Evolutionary conservation across 2,113 vertebrate genomes (phyloP).

Genomic region (Tragelaphus strepsiceros): DNA sequence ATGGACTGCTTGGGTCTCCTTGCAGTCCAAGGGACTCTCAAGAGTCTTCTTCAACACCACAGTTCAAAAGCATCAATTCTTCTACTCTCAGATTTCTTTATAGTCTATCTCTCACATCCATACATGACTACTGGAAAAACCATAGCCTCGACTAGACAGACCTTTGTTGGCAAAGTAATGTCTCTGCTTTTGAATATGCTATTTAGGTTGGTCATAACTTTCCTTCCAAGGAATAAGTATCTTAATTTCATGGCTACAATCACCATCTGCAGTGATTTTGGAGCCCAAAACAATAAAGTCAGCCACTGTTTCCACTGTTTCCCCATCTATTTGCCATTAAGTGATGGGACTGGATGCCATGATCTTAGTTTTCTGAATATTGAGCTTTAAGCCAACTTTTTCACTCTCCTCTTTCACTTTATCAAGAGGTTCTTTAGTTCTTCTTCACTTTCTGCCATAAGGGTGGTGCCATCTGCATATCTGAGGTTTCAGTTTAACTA

Average conservation of each 20-base stretch:
- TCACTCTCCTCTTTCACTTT: background rate
- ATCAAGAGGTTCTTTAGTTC: background rate
- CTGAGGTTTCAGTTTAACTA: background rate
- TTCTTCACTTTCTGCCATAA: background rate
- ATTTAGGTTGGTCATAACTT: background rate
- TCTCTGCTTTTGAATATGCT: background rate
- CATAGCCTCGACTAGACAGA: background rate
- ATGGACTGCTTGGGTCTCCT: background rate
- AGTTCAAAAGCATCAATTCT: background rate
- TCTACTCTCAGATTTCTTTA: background rate
- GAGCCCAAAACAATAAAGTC: background rate
- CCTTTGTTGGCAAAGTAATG: background rate
- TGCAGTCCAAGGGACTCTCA: background rate
- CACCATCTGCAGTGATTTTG: background rate
- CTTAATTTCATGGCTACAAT: background rate
- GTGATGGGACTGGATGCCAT: background rate
- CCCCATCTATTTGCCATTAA: no score
- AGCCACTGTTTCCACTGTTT: no score
- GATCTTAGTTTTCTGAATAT: background rate
- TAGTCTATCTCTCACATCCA: background rate
- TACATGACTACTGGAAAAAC: background rate
- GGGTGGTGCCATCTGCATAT: background rate
- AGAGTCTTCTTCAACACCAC: background rate
- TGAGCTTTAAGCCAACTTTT: background rate
- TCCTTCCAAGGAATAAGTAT: background rate